Percentiles rank a stretch among this genome's conserved stretches.
phyloP scores from a whole-genome alignment of 2,113 vertebrate species.

The Bungarus multicinctus region DNA sequence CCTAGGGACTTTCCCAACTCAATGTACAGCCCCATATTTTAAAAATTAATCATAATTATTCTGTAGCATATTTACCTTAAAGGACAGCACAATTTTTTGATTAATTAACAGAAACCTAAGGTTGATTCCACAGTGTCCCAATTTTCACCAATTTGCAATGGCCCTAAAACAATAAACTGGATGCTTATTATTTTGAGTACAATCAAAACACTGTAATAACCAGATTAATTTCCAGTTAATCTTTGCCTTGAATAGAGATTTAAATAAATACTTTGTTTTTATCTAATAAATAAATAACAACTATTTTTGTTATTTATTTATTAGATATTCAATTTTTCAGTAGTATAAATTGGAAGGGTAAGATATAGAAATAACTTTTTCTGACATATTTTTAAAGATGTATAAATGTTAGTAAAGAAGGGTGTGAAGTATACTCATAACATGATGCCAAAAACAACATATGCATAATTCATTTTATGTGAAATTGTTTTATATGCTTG shows the following conservation, averaged over 20 bases:
- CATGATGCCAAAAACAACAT: background rate
- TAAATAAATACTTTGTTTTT: background rate
- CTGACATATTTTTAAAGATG: background rate
- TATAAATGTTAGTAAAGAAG: background rate
- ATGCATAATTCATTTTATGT: background rate
- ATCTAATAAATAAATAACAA: background rate
- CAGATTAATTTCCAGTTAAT: background rate
- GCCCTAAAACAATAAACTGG: background rate
- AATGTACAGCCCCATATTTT: background rate
- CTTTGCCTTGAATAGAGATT: background rate
- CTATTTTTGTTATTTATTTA: background rate
- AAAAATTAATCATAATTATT: background rate
- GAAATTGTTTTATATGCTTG: conserved; percentile 11
- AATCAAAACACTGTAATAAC: background rate
- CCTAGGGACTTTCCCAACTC: background rate
- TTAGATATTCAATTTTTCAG: background rate
- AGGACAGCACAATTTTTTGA: background rate
- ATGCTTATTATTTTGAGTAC: background rate
- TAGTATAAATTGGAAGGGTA: background rate
- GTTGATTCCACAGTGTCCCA: background rate
- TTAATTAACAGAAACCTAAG: background rate
- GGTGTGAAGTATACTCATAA: background rate
- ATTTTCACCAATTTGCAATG: background rate
- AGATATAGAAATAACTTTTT: background rate
- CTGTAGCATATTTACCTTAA: background rate